These are phyloP conservation scores for Callipepla squamata DNA, from an alignment of 2,113 vertebrate species.

Conservation along the genomic window DNA sequence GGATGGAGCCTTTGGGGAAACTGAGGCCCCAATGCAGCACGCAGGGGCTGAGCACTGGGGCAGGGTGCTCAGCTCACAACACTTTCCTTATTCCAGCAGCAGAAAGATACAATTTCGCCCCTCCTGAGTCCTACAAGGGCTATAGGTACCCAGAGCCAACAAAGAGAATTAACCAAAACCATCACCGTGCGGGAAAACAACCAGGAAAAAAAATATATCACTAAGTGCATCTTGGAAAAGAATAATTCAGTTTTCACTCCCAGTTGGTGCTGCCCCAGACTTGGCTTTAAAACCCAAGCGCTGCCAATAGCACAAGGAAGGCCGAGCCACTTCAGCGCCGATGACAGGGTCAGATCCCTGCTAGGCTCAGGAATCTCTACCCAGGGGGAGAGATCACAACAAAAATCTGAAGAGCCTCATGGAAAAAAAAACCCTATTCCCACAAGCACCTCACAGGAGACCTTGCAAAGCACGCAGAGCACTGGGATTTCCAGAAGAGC, in stretches of 20 bases:
- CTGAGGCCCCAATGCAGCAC: background rate
- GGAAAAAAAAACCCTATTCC: background rate
- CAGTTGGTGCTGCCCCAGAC: background rate
- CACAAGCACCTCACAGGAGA: background rate
- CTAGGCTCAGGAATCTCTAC: conserved; percentile 7
- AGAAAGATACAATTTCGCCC: background rate
- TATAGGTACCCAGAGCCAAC: background rate
- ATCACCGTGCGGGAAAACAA: background rate
- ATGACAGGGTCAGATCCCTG: background rate
- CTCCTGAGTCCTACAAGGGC: background rate
- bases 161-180: background rate
- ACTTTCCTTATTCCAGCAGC: background rate
- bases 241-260: background rate
- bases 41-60: background rate
- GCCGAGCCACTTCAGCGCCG: conserved; percentile 6
- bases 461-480: background rate
- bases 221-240: background rate
- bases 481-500: rapidly evolving
- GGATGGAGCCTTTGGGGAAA: background rate
- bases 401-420: background rate
- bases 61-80: background rate
- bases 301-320: conserved; percentile 11
- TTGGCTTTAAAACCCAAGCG: background rate
- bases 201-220: background rate
- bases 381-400: background rate